Conservation (phyloP, 2,888 invertebrate species). For the Steinernema scapterisci region DNA sequence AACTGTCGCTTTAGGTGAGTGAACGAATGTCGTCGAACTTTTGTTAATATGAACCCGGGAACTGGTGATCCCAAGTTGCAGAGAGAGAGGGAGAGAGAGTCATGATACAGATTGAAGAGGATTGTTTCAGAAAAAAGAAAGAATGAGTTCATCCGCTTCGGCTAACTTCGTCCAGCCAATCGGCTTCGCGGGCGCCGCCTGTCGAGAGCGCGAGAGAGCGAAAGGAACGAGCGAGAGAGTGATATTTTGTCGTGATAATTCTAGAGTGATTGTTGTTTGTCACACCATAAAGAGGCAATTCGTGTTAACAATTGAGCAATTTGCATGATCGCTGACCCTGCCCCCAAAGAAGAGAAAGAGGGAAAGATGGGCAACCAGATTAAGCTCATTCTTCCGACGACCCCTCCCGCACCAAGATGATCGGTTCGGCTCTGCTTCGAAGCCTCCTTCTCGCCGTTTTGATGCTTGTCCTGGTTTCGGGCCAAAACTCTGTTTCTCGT, state of each 20-base stretch:
- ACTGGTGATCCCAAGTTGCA: no score
- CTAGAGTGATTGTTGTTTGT: conserved; percentile 33
- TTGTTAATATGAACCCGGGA: no score
- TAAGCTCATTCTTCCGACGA: conserved; percentile 31
- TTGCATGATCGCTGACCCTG: conserved; percentile 31
- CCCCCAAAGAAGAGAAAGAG: conserved; percentile 14
- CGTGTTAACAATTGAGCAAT: conserved; percentile 32
- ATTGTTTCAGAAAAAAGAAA: conserved; percentile 35
- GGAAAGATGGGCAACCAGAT: conserved; percentile 11
- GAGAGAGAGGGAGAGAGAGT: no score
- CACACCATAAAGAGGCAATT: conserved; percentile 33
- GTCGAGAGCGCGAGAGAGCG: conserved; percentile 21
- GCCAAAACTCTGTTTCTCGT: conserved; percentile 21
- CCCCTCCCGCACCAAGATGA: conserved; percentile 29
- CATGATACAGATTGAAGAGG: background rate
- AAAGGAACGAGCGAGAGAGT: conserved; percentile 29
- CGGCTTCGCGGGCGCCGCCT: conserved; percentile 16
- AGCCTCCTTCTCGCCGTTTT: conserved; percentile 29
- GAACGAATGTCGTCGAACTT: no score
- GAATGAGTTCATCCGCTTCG: conserved; percentile 47
- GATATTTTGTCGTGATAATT: conserved; percentile 32
- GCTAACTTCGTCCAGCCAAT: conserved; percentile 35
- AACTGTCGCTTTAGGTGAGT: conserved; percentile 30
- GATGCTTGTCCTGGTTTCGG: conserved; percentile 17
- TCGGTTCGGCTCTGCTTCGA: conserved; percentile 27